Conservation (phyloP, 2,888 invertebrate species). For the Oscheius sp. region DNA sequence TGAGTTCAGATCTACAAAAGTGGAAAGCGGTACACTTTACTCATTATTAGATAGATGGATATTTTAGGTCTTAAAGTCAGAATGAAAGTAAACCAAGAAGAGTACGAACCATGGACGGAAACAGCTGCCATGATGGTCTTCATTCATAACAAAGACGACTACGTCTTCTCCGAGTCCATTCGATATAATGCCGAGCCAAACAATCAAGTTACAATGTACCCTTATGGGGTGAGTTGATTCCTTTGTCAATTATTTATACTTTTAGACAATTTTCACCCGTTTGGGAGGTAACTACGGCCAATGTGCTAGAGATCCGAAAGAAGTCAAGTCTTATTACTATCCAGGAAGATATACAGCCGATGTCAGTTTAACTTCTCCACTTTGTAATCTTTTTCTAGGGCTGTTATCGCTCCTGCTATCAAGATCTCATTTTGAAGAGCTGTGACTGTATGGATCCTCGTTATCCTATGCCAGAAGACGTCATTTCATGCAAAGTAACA, state of each 20-base stretch:
- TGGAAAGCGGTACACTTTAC: slow-evolving; percentile 37
- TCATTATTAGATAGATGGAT: not conserved
- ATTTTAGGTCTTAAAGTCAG: slow-evolving; percentile 32
- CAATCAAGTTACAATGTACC: slow-evolving; percentile 35
- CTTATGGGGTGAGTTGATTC: slow-evolving; percentile 30
- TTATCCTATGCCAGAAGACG: slow-evolving; percentile 42
- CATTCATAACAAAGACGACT: slow-evolving; percentile 46
- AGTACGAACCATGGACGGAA: slow-evolving; percentile 42
- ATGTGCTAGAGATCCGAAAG: slow-evolving; percentile 44
- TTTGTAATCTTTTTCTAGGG: slow-evolving; percentile 32
- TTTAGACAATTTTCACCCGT: slow-evolving; percentile 46
- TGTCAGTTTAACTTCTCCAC: slow-evolving; percentile 36
- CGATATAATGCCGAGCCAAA: slow-evolving; percentile 47
- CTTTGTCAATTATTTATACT: not conserved
- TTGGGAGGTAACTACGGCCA: slow-evolving; percentile 50
- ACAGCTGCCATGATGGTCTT: slow-evolving; percentile 51
- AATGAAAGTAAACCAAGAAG: slow-evolving; percentile 4
- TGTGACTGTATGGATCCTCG: slow-evolving; percentile 61
- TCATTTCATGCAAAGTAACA: slow-evolving; percentile 36
- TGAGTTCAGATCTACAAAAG: slow-evolving; percentile 36
- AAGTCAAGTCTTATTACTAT: slow-evolving; percentile 56
- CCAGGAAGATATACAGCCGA: slow-evolving; percentile 52
- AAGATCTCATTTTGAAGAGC: slow-evolving; percentile 38
- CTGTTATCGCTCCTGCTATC: slow-evolving; percentile 59
- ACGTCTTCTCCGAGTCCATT: slow-evolving; percentile 54